These are phyloP conservation scores for Neolamprologus sp. DNA, from an alignment of 2,113 vertebrate genomes.

Conservation along the genomic window DNA sequence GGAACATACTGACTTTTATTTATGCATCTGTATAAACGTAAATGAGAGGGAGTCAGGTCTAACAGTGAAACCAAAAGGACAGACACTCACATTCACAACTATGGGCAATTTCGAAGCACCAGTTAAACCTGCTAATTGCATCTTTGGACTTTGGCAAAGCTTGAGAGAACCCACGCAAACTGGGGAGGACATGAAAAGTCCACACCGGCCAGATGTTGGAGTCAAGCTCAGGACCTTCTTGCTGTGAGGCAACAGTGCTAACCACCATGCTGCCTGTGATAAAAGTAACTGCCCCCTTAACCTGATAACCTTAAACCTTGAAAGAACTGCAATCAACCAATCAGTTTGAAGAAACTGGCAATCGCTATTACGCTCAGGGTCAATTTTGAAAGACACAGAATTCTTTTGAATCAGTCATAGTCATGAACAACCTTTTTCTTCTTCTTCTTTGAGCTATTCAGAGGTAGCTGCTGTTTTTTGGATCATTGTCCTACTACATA, in stretches of 20 bases:
- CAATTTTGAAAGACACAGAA: neutral
- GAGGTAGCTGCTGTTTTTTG: neutral
- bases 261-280: neutral
- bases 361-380: neutral
- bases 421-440: neutral
- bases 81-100: neutral
- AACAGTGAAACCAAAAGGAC: neutral
- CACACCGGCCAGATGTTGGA: neutral
- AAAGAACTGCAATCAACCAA: neutral
- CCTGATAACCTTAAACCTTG: neutral
- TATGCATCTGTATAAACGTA: fast-evolving
- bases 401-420: neutral
- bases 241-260: neutral
- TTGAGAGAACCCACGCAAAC: neutral
- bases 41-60: neutral
- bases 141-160: neutral
- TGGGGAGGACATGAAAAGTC: neutral
- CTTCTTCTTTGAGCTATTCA: neutral
- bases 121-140: fast-evolving
- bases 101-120: neutral
- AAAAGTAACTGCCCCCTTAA: fast-evolving
- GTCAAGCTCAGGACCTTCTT: neutral
- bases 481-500: neutral
- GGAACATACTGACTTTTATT: neutral
- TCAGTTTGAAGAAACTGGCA: neutral